These are phyloP conservation scores for Misgurnus mizolepis DNA, from an alignment of 2,113 vertebrate genomes.

Conservation along the genomic window DNA sequence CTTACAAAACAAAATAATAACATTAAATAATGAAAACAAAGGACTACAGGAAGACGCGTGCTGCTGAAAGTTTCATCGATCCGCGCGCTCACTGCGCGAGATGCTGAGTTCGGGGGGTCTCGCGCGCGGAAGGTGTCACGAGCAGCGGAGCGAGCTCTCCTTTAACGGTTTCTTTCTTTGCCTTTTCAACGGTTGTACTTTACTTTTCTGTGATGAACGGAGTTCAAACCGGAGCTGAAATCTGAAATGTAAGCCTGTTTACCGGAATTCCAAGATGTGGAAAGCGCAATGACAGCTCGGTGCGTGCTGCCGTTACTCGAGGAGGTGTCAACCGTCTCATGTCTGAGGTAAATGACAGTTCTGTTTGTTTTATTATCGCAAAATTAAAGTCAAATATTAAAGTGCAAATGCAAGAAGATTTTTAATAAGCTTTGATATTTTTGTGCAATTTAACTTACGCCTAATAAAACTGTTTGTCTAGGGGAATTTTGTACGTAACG, in stretches of 20 bases:
- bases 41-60: constrained; percentile 15
- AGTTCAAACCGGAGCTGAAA: background rate
- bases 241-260: constrained; percentile 5
- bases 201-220: background rate
- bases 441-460: background rate
- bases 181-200: background rate
- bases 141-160: constrained; percentile 7
- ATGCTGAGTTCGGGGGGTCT: constrained; percentile 17
- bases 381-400: background rate
- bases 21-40: background rate
- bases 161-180: background rate
- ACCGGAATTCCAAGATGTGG: constrained; percentile 22
- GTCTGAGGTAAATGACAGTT: constrained; percentile 31
- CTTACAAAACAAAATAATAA: background rate
- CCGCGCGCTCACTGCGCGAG: constrained; percentile 7
- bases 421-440: background rate
- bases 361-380: background rate
- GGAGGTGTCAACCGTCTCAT: constrained; percentile 20
- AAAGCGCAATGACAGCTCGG: constrained; percentile 19
- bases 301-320: background rate
- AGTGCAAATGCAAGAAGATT: background rate
- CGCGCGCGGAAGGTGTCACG: constrained; percentile 6
- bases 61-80: constrained; percentile 48
- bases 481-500: fast-evolving
- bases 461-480: background rate